Conservation (phyloP, 2,888 invertebrate species). For the Epistrophe grossulariae region DNA sequence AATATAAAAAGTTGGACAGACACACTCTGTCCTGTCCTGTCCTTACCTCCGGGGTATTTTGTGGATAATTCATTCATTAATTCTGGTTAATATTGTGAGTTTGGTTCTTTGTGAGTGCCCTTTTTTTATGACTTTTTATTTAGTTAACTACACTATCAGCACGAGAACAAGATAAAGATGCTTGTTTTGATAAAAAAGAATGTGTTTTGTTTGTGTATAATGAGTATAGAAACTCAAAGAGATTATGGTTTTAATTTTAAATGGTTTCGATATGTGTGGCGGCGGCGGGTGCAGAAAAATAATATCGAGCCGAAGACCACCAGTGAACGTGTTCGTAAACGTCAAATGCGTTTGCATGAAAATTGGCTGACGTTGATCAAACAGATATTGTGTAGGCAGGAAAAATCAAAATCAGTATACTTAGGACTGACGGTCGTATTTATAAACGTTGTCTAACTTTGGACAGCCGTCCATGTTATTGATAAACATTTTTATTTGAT, state of each 20-base stretch:
- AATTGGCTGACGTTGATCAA: too few species aligned
- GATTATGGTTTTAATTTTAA: background rate
- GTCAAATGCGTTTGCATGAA: too few species aligned
- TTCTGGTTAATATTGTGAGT: constrained; percentile 39
- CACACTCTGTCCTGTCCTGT: background rate
- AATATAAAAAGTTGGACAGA: constrained; percentile 23
- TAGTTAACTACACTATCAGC: constrained; percentile 12
- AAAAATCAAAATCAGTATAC: too few species aligned
- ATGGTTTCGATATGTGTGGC: too few species aligned
- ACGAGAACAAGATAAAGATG: constrained; percentile 16
- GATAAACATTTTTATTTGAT: too few species aligned
- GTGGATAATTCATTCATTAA: constrained; percentile 49
- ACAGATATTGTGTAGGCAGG: too few species aligned
- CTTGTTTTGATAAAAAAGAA: constrained; percentile 13
- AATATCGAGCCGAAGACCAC: too few species aligned
- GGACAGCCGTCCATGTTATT: too few species aligned
- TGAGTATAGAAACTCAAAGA: background rate
- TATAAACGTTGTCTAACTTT: too few species aligned
- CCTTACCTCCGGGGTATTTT: constrained; percentile 11
- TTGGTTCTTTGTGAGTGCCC: background rate
- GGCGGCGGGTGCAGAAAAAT: too few species aligned
- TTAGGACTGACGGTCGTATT: too few species aligned
- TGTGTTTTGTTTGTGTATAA: background rate
- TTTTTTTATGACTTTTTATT: constrained; percentile 8
- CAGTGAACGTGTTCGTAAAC: too few species aligned